Base-by-base conservation (phyloP, 2,113 vertebrate species). In the Gorilla gorilla region DNA sequence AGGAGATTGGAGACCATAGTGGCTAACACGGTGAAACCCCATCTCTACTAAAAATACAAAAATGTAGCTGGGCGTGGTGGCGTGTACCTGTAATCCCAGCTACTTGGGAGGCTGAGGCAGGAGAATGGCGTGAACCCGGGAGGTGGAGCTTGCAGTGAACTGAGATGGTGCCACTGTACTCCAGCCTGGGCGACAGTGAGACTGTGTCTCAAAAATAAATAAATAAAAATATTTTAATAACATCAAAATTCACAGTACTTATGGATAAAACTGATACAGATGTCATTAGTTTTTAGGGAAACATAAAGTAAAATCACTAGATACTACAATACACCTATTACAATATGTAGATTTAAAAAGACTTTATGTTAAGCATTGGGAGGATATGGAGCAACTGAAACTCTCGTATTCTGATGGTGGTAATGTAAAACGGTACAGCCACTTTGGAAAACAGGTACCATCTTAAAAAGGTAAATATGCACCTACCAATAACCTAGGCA, bases 111-210 rank as follows among this genome's bases (percentile, higher is more conserved):
- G 6, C 52, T 55, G 52, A 55, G 52, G 18, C 52, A 55, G 18
- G 6, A 55, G 18, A 20, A 55, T 20, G 52, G 18, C 6, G 0
- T 55, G 0, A 55, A 55, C 18, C 52, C 2, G 0, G 52, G 52
- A 18, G 52, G 6, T 2, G 2, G 18, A 55, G 52, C 52, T 55
- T 55, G 52, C 52, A 55, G 52, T 55, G 52, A 55, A 18, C 52
- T 18, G 17, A 55, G 52, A 55, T 55, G 2, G 18, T 55, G 52
- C 18, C 52, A 7, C 52, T 55, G 18, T 18, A 55, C 52, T 7
- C 17, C 18, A 55, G 52, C 18, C 52, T 55, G 52, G 18, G 18
- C 0, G 52, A 55, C 52, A 55, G 52, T 1, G 7, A 20, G 18
- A 55, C 52, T 55, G 2, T 52, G 6, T 55, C 52, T 55, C 52